These are phyloP conservation scores for Pteromalus puparum DNA, from an alignment of 1,140 invertebrate species.

Conservation along the genomic window DNA sequence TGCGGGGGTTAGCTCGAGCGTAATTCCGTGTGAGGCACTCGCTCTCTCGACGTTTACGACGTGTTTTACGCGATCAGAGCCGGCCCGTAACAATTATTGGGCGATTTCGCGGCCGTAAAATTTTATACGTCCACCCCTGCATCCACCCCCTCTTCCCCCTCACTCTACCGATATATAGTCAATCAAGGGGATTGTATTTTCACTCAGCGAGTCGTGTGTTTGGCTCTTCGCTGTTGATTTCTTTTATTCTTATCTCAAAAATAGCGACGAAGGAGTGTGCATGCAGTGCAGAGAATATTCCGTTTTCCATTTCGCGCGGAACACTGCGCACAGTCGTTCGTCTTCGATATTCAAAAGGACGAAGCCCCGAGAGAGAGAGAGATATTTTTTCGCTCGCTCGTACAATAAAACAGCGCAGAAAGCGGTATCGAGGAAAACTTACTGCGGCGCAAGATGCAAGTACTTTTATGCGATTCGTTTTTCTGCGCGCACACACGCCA, in stretches of 20 bases:
- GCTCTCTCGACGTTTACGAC: conserved; percentile 73
- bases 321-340: conserved; percentile 7
- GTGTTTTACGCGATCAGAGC: conserved; percentile 76
- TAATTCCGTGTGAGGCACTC: conserved; percentile 61
- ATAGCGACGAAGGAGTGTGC: too few relatives aligned
- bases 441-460: not conserved
- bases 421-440: not conserved
- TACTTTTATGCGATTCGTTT: not conserved
- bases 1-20: conserved; percentile 57
- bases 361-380: not conserved
- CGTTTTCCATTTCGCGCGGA: conserved; percentile 13
- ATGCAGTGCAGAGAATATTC: too few relatives aligned
- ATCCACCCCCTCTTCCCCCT: conserved; percentile 48
- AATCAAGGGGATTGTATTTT: conserved; percentile 58
- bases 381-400: not conserved
- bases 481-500: not conserved
- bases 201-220: not conserved
- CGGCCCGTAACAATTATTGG: conserved; percentile 74
- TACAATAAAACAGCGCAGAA: conserved; percentile 7
- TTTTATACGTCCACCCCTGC: conserved; percentile 67
- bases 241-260: too few relatives aligned
- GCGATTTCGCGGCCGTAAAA: conserved; percentile 74
- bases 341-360: conserved; percentile 42
- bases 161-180: conserved; percentile 55
- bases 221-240: too few relatives aligned